A percentile compares a stretch with the other conserved stretches of the same genome.
These are phyloP conservation scores for Zapornia atra DNA, from an alignment of 2,113 vertebrate genomes.

Conservation along the genomic window DNA sequence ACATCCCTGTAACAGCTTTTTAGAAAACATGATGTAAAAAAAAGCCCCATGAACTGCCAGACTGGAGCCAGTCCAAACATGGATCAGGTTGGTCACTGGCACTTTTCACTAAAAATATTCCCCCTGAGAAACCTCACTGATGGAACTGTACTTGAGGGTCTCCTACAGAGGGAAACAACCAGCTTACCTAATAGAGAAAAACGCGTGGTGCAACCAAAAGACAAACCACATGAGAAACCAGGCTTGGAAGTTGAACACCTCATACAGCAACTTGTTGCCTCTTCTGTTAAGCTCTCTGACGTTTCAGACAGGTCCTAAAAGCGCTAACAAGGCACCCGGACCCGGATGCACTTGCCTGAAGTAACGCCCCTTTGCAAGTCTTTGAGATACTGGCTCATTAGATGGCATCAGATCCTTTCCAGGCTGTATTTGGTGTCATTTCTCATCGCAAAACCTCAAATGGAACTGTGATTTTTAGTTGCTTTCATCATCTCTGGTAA, in stretches of 20 bases:
- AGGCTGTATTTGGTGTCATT: background rate
- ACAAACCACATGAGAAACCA: background rate
- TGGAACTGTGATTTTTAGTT: background rate
- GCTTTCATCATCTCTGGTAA: background rate
- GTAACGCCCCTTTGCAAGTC: background rate
- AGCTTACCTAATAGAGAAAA: fast-evolving
- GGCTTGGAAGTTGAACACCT: background rate
- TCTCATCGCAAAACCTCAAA: background rate
- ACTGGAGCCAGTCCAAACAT: background rate
- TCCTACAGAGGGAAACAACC: background rate
- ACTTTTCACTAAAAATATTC: background rate
- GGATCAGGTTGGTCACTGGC: background rate
- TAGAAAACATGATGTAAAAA: background rate
- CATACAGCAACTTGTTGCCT: background rate
- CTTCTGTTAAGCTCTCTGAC: background rate
- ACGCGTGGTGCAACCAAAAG: background rate
- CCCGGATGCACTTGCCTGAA: background rate
- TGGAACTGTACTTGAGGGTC: background rate
- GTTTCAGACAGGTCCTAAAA: background rate
- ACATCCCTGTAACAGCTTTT: background rate
- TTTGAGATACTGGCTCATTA: background rate
- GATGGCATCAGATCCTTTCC: background rate
- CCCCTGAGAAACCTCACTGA: background rate
- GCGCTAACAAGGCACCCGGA: fast-evolving
- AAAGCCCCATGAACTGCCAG: background rate